Base-by-base conservation (phyloP, 1,140 invertebrate species). In the Ericerus pela region DNA sequence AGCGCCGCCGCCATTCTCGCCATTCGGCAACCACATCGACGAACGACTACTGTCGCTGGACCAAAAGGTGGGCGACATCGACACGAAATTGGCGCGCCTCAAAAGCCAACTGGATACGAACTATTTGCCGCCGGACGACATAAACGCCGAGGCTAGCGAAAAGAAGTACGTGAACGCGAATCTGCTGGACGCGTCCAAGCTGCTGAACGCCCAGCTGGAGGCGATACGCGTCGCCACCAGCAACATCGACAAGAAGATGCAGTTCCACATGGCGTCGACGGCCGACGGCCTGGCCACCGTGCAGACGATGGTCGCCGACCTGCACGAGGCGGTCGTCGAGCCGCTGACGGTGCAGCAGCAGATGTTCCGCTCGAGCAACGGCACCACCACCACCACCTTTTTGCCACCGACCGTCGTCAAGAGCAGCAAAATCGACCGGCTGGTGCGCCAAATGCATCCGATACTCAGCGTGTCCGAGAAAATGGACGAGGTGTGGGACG, bases 401-500 rank as follows among this genome's bases (percentile, higher is more conserved):
- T 69, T 73, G 5, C 61, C 73, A 4, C 75, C 79, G 1, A 59
- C 66, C 0, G 61, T 72, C 0, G 65, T 73, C 2, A 79, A 78
- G 61, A 74, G 75, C 6, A 86, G 79, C 63, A 88, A 88, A 71
- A 77, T 88, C 58, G 84, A 88, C 68, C 76, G 74, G 12, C 69
- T 88, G 1, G 79, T 84, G 0, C 77, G 82, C 58, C 81, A 85
- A 69, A 87, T 87, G 65, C 77, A 80, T 58, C 85, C 86, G 0
- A 84, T 88, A 68, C 76, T 86, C 41, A 81, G 78, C n/a, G 84
- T 88, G 1, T 85, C 84, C 1, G 83, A 85, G 64, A 88, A 89
- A 69, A 88, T 89, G 83, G 85, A 89, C 61, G 82, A 89, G 70
- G 84, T 89, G 4, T 89, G 85, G 85, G 81, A 85, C 63, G 84